Evolutionary conservation across 2,797 vertebrate species (phyloP).

Genomic region (Gallinago nigripennis): DNA sequence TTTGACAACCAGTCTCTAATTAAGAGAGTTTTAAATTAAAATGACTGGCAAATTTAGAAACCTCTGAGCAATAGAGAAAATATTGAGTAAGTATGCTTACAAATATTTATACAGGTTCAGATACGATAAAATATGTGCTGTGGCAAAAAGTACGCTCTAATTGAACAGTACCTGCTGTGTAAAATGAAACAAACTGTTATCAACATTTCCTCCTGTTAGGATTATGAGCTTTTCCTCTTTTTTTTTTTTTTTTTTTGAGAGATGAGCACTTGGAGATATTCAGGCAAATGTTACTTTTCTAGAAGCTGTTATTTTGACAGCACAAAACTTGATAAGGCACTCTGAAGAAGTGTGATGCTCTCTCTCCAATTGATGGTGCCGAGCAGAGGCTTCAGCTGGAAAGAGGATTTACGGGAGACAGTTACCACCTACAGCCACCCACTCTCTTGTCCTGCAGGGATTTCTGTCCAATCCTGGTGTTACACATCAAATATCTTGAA

Average conservation of each 20-base stretch:
- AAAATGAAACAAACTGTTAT: conserved; percentile 61
- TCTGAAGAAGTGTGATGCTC: not conserved
- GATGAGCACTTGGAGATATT: not conserved
- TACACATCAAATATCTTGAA: not conserved
- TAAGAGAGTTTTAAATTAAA: conserved; percentile 51
- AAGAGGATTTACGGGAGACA: not conserved
- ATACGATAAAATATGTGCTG: conserved; percentile 46
- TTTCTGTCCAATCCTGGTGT: not conserved
- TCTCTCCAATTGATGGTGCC: not conserved
- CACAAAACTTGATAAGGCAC: conserved; percentile 17
- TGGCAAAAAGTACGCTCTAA: conserved; percentile 37
- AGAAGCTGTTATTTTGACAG: conserved; percentile 60
- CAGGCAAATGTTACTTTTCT: conserved; percentile 40
- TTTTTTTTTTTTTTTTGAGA: conserved; percentile 1
- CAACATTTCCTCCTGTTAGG: conserved; percentile 13
- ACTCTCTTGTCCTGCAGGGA: not conserved
- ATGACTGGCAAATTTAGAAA: conserved; percentile 33
- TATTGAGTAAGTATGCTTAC: conserved; percentile 47
- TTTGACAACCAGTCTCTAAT: conserved; percentile 52
- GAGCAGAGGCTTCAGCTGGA: not conserved
- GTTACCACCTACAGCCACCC: not conserved
- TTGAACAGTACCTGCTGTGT: conserved; percentile 49
- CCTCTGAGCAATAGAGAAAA: conserved; percentile 31
- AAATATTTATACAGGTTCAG: conserved; percentile 63
- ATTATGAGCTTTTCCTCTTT: conserved; percentile 2